Evolutionary conservation across 2,113 vertebrate species (phyloP).

Genomic region (Hydropotes inermis): DNA sequence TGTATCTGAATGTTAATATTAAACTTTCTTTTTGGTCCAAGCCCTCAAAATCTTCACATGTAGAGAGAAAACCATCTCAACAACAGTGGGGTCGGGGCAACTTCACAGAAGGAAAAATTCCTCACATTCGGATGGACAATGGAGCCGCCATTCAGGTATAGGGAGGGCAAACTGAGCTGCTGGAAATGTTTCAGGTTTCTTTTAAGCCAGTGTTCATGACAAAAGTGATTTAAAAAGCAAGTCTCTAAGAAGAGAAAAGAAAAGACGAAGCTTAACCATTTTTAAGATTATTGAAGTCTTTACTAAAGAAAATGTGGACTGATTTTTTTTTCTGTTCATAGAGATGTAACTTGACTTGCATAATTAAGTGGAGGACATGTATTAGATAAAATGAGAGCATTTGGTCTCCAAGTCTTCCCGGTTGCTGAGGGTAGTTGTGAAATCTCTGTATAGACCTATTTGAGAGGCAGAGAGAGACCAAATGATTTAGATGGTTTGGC

Average conservation of each 20-base stretch:
- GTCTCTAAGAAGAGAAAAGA: not conserved
- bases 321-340: not conserved
- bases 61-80: constrained; percentile 76
- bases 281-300: constrained; percentile 3
- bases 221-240: constrained; percentile 21
- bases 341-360: not conserved
- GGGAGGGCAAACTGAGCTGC: not conserved
- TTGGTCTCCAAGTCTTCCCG: not conserved
- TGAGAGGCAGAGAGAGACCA: not conserved
- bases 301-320: constrained; percentile 6
- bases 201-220: not conserved
- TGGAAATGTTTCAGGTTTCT: not conserved
- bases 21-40: constrained; percentile 65
- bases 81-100: constrained; percentile 71
- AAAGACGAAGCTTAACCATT: not conserved
- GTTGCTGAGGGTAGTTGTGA: not conserved
- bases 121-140: constrained; percentile 83
- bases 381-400: not conserved
- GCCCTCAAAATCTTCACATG: constrained; percentile 74
- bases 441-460: not conserved
- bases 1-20: constrained; percentile 54
- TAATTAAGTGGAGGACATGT: not conserved
- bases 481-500: not conserved
- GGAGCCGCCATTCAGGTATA: constrained; percentile 86
- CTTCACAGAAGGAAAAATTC: constrained; percentile 82